phyloP scores from a whole-genome alignment of 2,797 vertebrate species.

The Decapterus maruadsi region DNA sequence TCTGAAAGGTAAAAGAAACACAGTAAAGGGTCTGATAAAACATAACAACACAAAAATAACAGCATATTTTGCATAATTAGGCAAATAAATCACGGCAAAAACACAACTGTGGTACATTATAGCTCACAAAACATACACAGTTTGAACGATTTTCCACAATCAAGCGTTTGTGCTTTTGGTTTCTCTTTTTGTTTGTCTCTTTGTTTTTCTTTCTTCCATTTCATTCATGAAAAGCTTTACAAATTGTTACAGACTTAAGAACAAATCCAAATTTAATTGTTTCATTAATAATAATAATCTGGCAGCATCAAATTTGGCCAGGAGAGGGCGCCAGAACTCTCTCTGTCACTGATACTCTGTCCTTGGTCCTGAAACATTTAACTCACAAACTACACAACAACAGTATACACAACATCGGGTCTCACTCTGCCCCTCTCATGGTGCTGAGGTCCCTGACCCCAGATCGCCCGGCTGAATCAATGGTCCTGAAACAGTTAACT shows the following conservation, averaged over 20 bases:
- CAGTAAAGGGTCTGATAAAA: no score
- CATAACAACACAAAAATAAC: no score
- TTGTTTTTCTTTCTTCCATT: no score
- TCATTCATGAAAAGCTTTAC: background rate
- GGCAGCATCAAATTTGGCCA: slow-evolving; percentile 12
- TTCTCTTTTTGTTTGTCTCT: no score
- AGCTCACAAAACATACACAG: no score
- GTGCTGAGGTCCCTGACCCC: no score
- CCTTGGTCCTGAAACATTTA: slow-evolving; percentile 60
- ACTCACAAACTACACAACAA: background rate
- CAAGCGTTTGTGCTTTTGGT: no score
- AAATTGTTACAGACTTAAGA: background rate
- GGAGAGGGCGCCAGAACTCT: slow-evolving; percentile 40
- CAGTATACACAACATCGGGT: background rate
- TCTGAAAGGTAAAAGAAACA: no score
- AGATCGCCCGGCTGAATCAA: slow-evolving; percentile 30
- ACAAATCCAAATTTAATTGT: background rate
- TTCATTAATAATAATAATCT: background rate
- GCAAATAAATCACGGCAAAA: no score
- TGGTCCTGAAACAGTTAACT: background rate
- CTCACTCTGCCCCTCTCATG: background rate
- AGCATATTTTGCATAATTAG: no score
- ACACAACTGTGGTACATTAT: no score
- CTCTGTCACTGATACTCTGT: slow-evolving; percentile 34
- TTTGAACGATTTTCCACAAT: no score